Evolutionary conservation across 2,797 vertebrate genomes (phyloP).

Genomic region (Dryobates pubescens): DNA sequence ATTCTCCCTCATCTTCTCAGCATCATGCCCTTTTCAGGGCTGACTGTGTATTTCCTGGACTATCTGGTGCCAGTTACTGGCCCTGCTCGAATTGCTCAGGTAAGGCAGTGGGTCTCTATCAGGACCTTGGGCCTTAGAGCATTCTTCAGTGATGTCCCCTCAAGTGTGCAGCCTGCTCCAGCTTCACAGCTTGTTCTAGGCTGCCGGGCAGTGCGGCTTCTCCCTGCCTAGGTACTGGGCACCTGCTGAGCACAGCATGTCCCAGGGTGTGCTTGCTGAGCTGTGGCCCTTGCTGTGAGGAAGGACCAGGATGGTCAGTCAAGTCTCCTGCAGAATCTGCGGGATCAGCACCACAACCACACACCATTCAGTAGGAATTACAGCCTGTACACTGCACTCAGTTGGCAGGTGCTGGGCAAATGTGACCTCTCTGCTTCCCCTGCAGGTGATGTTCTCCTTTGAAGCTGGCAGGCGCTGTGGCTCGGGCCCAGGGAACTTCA

Average conservation of each 20-base stretch:
- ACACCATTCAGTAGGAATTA: neutral
- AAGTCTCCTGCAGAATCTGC: neutral
- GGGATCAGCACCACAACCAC: neutral
- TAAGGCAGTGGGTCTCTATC: neutral
- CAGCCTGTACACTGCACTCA: fast-evolving
- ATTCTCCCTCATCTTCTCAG: neutral
- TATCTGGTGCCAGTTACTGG: neutral
- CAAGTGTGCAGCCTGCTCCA: neutral
- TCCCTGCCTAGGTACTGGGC: neutral
- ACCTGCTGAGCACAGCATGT: fast-evolving
- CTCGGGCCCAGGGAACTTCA: slow-evolving; percentile 96
- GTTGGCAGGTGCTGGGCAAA: neutral
- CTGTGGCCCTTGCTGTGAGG: fast-evolving
- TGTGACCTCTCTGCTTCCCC: neutral
- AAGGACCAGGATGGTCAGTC: neutral
- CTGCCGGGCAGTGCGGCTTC: neutral
- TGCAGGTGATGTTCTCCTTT: slow-evolving; percentile 97
- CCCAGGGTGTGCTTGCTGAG: neutral
- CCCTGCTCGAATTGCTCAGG: neutral
- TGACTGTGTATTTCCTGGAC: neutral
- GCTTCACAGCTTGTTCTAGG: neutral
- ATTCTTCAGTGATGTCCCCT: neutral
- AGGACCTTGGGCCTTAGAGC: neutral
- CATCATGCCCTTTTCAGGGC: neutral
- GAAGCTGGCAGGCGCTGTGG: slow-evolving; percentile 95